Conservation (phyloP, 2,888 invertebrate species). For the Ctenicera cuprea region DNA sequence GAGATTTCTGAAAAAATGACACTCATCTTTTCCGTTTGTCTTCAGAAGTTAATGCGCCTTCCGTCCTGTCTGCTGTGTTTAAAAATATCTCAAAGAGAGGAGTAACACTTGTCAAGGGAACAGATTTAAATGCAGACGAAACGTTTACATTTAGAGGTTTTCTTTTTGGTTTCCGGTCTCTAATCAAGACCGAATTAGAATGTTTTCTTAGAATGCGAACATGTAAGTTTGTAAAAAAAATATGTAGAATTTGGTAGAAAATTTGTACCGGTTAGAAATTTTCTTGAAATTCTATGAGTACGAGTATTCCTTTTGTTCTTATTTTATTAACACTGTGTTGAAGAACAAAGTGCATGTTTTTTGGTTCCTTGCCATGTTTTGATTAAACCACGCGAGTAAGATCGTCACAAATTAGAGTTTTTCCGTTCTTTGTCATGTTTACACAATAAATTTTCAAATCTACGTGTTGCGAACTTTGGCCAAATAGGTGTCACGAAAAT, state of each 20-base stretch:
- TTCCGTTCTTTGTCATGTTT: constrained; percentile 23
- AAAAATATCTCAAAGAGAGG: constrained; percentile 19
- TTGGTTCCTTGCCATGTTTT: constrained; percentile 22
- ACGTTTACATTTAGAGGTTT: neutral
- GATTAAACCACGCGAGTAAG: neutral
- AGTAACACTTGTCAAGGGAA: constrained; percentile 22
- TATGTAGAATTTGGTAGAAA: too few relatives aligned
- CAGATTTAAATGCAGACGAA: constrained; percentile 5
- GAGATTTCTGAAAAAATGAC: neutral
- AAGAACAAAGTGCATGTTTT: neutral
- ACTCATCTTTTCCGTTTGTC: neutral
- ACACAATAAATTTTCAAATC: constrained; percentile 24
- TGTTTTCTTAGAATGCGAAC: too few relatives aligned
- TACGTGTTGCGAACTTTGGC: neutral
- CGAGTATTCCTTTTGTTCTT: neutral
- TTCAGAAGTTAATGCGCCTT: constrained; percentile 11
- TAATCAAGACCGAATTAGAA: too few relatives aligned
- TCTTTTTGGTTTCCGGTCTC: neutral
- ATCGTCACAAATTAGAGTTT: constrained; percentile 10
- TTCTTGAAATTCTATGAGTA: too few relatives aligned
- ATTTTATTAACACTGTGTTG: constrained; percentile 1
- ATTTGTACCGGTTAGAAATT: too few relatives aligned
- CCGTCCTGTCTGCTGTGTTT: constrained; percentile 23
- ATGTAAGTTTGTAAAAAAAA: too few relatives aligned
- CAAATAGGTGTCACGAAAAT: constrained; percentile 18